Percentiles rank a stretch among this genome's conserved stretches.
These are phyloP conservation scores for Phyllopteryx taeniolatus DNA, from an alignment of 2,113 vertebrate species.

Conservation along the genomic window DNA sequence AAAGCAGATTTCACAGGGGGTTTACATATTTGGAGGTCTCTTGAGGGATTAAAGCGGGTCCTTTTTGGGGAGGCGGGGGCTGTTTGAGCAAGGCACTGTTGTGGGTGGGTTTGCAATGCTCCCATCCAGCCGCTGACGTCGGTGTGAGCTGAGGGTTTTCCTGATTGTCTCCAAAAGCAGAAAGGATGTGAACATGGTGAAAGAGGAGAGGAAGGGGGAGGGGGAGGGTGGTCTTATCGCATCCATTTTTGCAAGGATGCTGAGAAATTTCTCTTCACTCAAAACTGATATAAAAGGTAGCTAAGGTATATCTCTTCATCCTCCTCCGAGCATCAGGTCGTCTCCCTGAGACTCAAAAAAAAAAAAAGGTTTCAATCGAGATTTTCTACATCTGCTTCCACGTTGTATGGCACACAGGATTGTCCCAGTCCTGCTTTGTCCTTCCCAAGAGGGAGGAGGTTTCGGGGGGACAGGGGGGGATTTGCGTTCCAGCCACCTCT, in stretches of 20 bases:
- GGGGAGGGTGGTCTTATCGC: slow-evolving; percentile 24
- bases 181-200: not conserved
- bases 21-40: slow-evolving; percentile 38
- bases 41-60: slow-evolving; percentile 38
- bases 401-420: slow-evolving; percentile 77
- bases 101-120: slow-evolving; percentile 32
- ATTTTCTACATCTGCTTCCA: slow-evolving; percentile 52
- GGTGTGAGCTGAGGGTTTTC: slow-evolving; percentile 25
- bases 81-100: slow-evolving; percentile 72
- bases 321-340: slow-evolving; percentile 58
- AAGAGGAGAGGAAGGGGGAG: slow-evolving; percentile 17
- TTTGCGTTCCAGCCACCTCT: slow-evolving; percentile 2
- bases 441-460: slow-evolving; percentile 20
- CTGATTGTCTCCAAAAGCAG: slow-evolving; percentile 36
- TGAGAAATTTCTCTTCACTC: slow-evolving; percentile 52
- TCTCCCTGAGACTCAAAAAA: slow-evolving; percentile 72
- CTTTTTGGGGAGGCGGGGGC: slow-evolving; percentile 24
- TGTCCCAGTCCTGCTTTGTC: slow-evolving; percentile 64
- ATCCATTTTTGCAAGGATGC: slow-evolving; percentile 42
- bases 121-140: slow-evolving; percentile 43
- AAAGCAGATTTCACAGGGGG: slow-evolving; percentile 11
- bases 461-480: not conserved
- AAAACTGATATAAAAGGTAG: slow-evolving; percentile 53
- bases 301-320: slow-evolving; percentile 49
- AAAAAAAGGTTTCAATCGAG: slow-evolving; percentile 56